A percentile compares a stretch with the other conserved stretches of the same genome.
Evolutionary conservation across 2,113 vertebrate species (phyloP).

Genomic region (Hippocampus mohnikei): DNA sequence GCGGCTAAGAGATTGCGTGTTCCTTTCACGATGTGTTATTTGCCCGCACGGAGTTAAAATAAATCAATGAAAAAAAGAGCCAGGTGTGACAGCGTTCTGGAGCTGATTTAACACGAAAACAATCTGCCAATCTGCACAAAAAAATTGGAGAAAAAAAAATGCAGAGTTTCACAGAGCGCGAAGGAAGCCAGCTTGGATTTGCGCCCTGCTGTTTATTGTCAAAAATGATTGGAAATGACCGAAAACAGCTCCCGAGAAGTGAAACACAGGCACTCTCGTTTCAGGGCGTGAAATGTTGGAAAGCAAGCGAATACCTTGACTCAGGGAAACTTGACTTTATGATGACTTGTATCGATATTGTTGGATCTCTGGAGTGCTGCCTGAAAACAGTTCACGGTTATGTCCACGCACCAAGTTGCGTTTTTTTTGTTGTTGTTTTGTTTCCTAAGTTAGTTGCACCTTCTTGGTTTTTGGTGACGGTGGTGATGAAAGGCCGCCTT

Average conservation of each 20-base stretch:
- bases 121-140: constrained; percentile 21
- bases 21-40: constrained; percentile 7
- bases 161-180: constrained; percentile 8
- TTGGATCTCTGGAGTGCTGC: too few species aligned
- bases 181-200: constrained; percentile 24
- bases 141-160: constrained; percentile 23
- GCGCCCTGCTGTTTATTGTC: background rate
- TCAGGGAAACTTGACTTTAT: too few species aligned
- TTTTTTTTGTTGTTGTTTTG: too few species aligned
- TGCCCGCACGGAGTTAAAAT: constrained; percentile 14
- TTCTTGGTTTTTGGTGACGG: too few species aligned
- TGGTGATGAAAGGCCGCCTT: too few species aligned
- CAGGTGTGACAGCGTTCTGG: constrained; percentile 15
- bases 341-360: too few species aligned
- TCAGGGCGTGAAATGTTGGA: background rate
- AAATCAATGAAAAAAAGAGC: constrained; percentile 8
- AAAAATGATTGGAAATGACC: background rate
- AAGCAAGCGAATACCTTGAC: background rate
- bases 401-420: background rate
- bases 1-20: background rate
- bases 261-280: background rate
- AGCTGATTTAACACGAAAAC: constrained; percentile 27
- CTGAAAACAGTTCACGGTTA: too few species aligned
- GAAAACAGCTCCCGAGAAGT: background rate
- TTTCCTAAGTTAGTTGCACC: too few species aligned